phyloP scores from a whole-genome alignment of 1,140 invertebrate species.

The Polyergus mexicanus region DNA sequence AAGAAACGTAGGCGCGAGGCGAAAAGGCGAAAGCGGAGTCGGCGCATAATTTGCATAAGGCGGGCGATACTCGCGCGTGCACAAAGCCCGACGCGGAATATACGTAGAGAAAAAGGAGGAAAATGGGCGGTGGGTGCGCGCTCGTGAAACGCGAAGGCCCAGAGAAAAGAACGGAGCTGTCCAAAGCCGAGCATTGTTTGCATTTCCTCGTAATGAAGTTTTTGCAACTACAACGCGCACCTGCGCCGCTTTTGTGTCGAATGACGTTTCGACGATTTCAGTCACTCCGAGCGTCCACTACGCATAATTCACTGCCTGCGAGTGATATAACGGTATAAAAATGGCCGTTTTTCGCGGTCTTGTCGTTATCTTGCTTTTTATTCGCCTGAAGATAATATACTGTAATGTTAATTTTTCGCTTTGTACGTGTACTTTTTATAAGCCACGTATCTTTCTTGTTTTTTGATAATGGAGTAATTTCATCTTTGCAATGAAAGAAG shows the following conservation, averaged over 20 bases:
- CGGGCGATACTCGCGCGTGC: slow-evolving; percentile 69
- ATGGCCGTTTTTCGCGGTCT: not conserved
- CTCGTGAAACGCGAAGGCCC: slow-evolving; percentile 21
- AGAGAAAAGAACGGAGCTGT: slow-evolving; percentile 58
- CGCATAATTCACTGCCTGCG: slow-evolving; percentile 58
- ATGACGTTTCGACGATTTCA: slow-evolving; percentile 71
- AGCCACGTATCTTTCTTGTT: not conserved
- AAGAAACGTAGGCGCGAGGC: slow-evolving; percentile 55
- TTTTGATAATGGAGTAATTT: not conserved
- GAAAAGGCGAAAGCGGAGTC: slow-evolving; percentile 23
- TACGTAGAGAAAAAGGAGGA: slow-evolving; percentile 45
- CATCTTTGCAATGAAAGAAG: not conserved
- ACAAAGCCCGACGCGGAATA: slow-evolving; percentile 31
- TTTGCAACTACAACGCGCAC: slow-evolving; percentile 72
- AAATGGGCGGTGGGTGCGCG: slow-evolving; percentile 17
- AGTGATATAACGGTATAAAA: slow-evolving; percentile 11
- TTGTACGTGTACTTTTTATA: not conserved
- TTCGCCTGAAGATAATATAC: not conserved
- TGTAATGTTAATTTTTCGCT: not conserved
- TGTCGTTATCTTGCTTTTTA: not conserved
- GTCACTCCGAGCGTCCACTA: slow-evolving; percentile 39
- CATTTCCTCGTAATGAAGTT: slow-evolving; percentile 76
- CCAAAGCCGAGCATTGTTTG: slow-evolving; percentile 72
- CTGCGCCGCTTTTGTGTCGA: slow-evolving; percentile 49
- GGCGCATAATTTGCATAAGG: slow-evolving; percentile 73